A percentile compares a stretch with the other conserved stretches of the same genome.
Conservation (phyloP, 2,113 vertebrate species). For the Heptranchias perlo region DNA sequence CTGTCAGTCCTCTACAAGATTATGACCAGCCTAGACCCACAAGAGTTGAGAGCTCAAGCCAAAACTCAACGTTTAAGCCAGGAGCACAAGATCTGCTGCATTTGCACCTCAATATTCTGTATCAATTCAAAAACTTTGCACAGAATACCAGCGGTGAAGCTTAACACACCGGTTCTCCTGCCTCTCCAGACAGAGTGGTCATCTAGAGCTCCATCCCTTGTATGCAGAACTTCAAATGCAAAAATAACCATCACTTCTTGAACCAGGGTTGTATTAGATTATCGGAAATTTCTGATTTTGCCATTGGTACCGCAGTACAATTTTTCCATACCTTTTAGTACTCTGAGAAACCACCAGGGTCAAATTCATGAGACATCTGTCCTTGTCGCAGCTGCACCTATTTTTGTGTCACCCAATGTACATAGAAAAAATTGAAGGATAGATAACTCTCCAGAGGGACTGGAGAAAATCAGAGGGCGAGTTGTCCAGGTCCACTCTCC, state of each 20-base stretch:
- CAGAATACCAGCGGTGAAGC: neutral
- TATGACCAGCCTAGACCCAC: neutral
- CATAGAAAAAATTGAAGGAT: neutral
- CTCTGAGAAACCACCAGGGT: neutral
- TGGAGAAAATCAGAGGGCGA: neutral
- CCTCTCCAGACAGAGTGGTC: slow-evolving; percentile 18
- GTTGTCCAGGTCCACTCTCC: neutral
- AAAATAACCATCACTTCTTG: slow-evolving; percentile 19
- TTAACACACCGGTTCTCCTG: slow-evolving; percentile 15
- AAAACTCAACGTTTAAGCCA: slow-evolving; percentile 1
- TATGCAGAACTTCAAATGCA: slow-evolving; percentile 10
- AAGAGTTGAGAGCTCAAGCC: neutral
- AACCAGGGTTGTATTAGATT: neutral
- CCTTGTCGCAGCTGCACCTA: neutral
- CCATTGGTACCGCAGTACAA: neutral
- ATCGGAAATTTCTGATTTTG: too few species aligned
- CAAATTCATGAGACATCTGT: neutral
- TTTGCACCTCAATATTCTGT: slow-evolving; percentile 21
- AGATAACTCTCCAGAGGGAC: neutral
- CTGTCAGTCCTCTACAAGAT: neutral
- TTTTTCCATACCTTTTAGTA: neutral
- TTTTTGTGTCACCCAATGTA: slow-evolving; percentile 20
- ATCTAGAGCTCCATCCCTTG: neutral
- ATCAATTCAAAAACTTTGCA: neutral
- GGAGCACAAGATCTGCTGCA: neutral